phyloP scores from a whole-genome alignment of 37 sponge, comb jelly and placozoan genomes.

The Ianthella basta region DNA sequence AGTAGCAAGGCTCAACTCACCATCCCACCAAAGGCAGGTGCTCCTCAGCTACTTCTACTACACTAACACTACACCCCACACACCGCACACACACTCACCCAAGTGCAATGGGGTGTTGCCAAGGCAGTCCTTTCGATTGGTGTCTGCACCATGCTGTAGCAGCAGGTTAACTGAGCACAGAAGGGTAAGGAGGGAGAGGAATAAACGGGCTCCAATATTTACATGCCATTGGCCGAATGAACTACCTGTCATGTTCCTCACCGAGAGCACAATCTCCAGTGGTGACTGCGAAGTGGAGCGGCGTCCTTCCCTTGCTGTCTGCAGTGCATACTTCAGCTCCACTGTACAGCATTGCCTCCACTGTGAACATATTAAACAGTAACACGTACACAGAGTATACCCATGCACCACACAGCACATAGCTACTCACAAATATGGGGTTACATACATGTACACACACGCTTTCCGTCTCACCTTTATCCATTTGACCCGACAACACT shows the following conservation, averaged over 20 bases:
- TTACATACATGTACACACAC: no score
- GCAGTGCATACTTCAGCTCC: slow-evolving; percentile 58
- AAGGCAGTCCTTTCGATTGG: slow-evolving; percentile 70
- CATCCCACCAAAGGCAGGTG: no score
- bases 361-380: not conserved
- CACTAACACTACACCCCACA: no score
- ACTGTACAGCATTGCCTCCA: slow-evolving; percentile 40
- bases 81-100: slow-evolving; percentile 34
- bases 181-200: not conserved
- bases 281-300: slow-evolving; percentile 78
- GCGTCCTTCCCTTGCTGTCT: slow-evolving; percentile 76
- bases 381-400: no score
- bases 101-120: slow-evolving; percentile 79
- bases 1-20: no score
- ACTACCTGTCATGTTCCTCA: not conserved
- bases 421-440: no score
- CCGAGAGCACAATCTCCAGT: slow-evolving; percentile 60
- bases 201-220: no score
- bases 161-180: slow-evolving; percentile 52
- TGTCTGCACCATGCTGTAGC: slow-evolving; percentile 60
- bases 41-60: no score
- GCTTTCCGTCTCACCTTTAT: no score
- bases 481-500: no score
- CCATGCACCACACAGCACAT: no score
- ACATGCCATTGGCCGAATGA: no score